A percentile compares a stretch with the other conserved stretches of the same genome.
These are phyloP conservation scores for Zaprionus vittiger DNA, from an alignment of 1,140 invertebrate genomes.

Conservation along the genomic window DNA sequence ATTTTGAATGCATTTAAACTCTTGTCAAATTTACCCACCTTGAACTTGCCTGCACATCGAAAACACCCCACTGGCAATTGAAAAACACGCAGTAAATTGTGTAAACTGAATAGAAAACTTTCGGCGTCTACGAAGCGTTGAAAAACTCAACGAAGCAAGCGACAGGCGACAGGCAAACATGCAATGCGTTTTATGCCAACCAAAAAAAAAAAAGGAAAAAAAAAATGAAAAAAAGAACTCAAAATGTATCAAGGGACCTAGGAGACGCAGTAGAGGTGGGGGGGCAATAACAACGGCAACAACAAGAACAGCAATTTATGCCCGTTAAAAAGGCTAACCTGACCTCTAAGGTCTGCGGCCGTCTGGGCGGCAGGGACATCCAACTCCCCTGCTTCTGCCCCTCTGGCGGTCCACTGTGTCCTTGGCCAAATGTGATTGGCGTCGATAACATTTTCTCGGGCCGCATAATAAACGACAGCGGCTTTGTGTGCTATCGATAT, in stretches of 20 bases:
- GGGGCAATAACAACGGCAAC: not conserved
- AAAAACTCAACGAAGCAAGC: conserved; percentile 63
- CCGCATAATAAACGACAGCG: conserved; percentile 67
- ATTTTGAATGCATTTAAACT: too few species aligned
- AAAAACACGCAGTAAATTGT: not conserved
- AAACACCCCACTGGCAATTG: not conserved
- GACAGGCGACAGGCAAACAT: conserved; percentile 70
- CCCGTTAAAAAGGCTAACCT: conserved; percentile 59
- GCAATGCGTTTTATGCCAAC: conserved; percentile 62
- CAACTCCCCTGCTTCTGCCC: not conserved
- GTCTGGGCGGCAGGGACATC: conserved; percentile 15
- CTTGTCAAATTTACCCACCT: not conserved
- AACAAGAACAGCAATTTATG: conserved; percentile 2
- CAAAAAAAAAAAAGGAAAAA: not conserved
- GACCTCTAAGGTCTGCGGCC: conserved; percentile 56
- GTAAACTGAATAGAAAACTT: conserved; percentile 32
- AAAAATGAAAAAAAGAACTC: not conserved
- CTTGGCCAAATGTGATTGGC: conserved; percentile 39
- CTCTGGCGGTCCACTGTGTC: conserved; percentile 6
- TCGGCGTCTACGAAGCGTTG: conserved; percentile 25
- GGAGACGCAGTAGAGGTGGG: not conserved
- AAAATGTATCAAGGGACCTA: conserved; percentile 21
- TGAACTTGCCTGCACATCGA: not conserved
- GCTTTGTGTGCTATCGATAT: conserved; percentile 62
- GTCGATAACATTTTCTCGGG: conserved; percentile 50